Conservation (phyloP, 2,113 vertebrate genomes). For the Passer domesticus region DNA sequence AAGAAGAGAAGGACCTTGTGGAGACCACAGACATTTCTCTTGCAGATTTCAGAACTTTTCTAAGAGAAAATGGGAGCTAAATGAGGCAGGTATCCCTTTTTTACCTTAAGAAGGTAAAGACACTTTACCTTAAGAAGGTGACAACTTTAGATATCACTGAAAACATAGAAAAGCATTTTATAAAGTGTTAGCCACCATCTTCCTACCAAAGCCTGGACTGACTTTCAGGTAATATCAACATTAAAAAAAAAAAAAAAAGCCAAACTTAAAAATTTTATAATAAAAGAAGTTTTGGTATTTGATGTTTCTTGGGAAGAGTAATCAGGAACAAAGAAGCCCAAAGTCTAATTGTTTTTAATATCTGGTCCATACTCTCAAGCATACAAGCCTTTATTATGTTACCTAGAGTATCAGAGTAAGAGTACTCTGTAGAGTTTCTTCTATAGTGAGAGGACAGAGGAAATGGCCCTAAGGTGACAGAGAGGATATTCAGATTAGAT, state of each 20-base stretch:
- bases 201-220: not conserved
- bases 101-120: not conserved
- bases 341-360: not conserved
- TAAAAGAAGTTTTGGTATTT: not conserved
- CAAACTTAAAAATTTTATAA: not conserved
- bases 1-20: not conserved
- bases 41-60: not conserved
- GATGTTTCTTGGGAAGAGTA: not conserved
- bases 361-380: not conserved
- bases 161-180: not conserved
- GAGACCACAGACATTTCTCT: not conserved
- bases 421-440: not conserved
- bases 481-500: not conserved
- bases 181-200: not conserved
- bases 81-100: not conserved
- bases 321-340: not conserved
- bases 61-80: not conserved
- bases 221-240: not conserved
- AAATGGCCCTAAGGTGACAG: not conserved
- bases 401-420: not conserved
- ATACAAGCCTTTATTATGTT: not conserved
- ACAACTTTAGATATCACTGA: fast-evolving
- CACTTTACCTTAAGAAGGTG: not conserved
- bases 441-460: not conserved
- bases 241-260: not conserved